Evolutionary conservation across 2,113 vertebrate species (phyloP).

Genomic region (Aegithalos caudatus): DNA sequence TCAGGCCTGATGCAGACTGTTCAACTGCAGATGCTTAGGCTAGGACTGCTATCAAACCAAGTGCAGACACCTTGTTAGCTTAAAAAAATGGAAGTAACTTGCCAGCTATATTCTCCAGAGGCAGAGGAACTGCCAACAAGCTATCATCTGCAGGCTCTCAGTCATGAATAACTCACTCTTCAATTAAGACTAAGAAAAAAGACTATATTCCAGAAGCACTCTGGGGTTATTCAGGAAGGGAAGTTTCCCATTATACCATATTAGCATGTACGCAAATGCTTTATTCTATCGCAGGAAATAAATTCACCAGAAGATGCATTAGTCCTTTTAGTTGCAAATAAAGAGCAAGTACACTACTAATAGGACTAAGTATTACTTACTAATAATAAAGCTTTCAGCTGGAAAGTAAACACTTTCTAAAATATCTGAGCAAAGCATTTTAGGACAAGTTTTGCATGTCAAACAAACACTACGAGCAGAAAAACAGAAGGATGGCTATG

Average conservation of each 20-base stretch:
- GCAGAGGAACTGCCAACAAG: not conserved
- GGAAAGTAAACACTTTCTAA: not conserved
- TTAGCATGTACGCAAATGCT: not conserved
- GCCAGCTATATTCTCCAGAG: not conserved
- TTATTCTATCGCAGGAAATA: not conserved
- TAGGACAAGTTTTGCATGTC: not conserved
- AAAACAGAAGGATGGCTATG: not conserved
- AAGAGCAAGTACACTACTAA: not conserved
- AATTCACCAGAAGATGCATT: not conserved
- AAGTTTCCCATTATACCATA: not conserved
- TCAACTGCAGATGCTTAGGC: not conserved
- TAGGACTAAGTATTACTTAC: not conserved
- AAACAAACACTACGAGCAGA: not conserved
- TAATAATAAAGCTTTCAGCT: not conserved
- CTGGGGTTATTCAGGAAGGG: not conserved
- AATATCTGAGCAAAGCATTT: not conserved
- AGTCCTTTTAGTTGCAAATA: not conserved
- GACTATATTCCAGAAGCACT: not conserved
- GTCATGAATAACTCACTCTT: not conserved
- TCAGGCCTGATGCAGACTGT: not conserved
- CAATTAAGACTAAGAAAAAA: not conserved
- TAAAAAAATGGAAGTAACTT: not conserved
- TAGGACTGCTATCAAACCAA: not conserved
- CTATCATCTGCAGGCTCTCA: not conserved
- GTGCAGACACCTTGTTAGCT: not conserved